phyloP scores from a whole-genome alignment of 2,113 vertebrate species.

The Equus przewalskii region DNA sequence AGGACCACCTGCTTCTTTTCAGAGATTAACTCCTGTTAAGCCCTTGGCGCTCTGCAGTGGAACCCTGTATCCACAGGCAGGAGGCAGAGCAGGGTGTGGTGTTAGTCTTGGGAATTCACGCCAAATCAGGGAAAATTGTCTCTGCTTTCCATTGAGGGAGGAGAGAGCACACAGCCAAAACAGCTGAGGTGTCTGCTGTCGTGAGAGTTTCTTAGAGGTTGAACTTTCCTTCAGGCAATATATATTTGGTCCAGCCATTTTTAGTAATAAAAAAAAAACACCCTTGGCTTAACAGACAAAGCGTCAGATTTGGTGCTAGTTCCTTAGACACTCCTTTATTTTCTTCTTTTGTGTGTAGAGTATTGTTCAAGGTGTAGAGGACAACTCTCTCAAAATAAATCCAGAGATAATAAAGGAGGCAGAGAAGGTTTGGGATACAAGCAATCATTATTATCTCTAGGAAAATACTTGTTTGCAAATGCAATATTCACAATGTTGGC shows the following conservation, averaged over 20 bases:
- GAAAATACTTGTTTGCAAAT: not conserved
- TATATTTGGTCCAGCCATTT: not conserved
- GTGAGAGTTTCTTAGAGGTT: constrained; percentile 56
- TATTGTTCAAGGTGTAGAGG: not conserved
- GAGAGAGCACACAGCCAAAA: constrained; percentile 15
- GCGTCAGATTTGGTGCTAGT: not conserved
- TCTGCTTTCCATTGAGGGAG: not conserved
- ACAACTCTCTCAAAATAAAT: not conserved
- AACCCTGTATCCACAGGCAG: constrained; percentile 46
- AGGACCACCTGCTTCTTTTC: constrained; percentile 60
- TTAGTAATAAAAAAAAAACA: not conserved
- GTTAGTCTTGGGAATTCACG: constrained; percentile 54
- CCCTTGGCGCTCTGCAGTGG: not conserved
- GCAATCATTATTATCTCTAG: not conserved
- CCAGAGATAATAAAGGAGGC: not conserved
- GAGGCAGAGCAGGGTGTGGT: not conserved
- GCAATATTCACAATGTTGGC: not conserved
- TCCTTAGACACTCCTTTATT: not conserved
- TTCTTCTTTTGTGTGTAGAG: not conserved
- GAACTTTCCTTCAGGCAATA: constrained; percentile 53
- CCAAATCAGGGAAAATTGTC: constrained; percentile 62
- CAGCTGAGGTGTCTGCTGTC: constrained; percentile 45
- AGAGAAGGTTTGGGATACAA: not conserved
- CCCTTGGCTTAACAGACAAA: not conserved
- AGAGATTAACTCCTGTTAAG: constrained; percentile 74